These are phyloP conservation scores for Gari tellinella DNA, from an alignment of 2,888 invertebrate species.

Conservation along the genomic window DNA sequence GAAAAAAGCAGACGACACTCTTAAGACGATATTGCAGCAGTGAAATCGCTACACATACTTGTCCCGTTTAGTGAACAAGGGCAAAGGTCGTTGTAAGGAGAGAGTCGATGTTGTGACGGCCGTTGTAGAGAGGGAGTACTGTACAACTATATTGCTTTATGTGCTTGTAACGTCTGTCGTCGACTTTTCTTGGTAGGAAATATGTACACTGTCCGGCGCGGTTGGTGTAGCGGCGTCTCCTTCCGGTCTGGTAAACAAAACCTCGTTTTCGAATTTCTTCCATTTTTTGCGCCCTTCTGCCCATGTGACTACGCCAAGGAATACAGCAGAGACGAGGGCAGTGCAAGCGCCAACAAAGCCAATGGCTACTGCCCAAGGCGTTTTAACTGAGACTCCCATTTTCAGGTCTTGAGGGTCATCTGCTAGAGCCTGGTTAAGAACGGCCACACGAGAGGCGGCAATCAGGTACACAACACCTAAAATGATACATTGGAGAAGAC, in stretches of 20 bases:
- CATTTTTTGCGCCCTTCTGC: constrained; percentile 17
- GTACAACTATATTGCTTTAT: too few relatives aligned
- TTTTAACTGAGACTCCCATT: not conserved
- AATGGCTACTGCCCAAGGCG: constrained; percentile 34
- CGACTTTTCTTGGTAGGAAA: too few relatives aligned
- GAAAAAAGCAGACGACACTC: too few relatives aligned
- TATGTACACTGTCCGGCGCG: too few relatives aligned
- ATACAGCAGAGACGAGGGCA: constrained; percentile 31
- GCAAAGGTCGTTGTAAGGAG: too few relatives aligned
- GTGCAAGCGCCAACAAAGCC: constrained; percentile 39
- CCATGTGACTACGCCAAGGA: constrained; percentile 23
- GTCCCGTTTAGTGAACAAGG: too few relatives aligned
- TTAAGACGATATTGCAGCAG: too few relatives aligned
- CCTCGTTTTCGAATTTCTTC: constrained; percentile 22
- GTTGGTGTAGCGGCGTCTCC: not conserved
- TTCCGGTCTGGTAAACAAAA: constrained; percentile 13
- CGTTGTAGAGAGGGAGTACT: too few relatives aligned
- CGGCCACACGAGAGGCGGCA: constrained; percentile 10
- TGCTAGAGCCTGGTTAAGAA: constrained; percentile 2
- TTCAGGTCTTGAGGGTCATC: not conserved
- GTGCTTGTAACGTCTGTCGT: too few relatives aligned
- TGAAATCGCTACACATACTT: too few relatives aligned
- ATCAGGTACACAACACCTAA: constrained; percentile 37
- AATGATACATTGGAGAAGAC: not conserved
- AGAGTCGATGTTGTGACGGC: too few relatives aligned